Conservation (phyloP, 2,888 invertebrate genomes). For the Acanthoscelides obtectus region DNA sequence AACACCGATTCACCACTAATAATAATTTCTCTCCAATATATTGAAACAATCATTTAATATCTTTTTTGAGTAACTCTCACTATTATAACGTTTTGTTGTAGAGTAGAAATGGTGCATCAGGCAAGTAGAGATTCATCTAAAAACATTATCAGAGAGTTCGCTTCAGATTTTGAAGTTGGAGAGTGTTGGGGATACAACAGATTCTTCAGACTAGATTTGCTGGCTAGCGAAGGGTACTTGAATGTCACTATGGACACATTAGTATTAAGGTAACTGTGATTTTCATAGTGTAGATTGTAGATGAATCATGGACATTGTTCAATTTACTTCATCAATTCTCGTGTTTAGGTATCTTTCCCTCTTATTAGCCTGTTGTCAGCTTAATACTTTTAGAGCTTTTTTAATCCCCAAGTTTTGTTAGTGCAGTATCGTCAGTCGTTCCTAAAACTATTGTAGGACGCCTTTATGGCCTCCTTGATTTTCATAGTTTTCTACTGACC, state of each 20-base stretch:
- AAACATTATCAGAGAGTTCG: slow-evolving; percentile 91
- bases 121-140: slow-evolving; percentile 75
- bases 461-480: too few species aligned
- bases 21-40: too few species aligned
- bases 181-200: slow-evolving; percentile 97
- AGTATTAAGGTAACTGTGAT: slow-evolving; percentile 60
- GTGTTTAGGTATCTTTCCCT: too few species aligned
- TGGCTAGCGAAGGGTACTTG: slow-evolving; percentile 87
- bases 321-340: background rate
- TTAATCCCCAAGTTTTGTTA: too few species aligned
- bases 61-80: too few species aligned
- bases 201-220: slow-evolving; percentile 83
- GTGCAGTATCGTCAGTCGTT: too few species aligned
- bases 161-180: slow-evolving; percentile 92
- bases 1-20: too few species aligned
- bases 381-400: too few species aligned
- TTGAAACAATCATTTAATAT: too few species aligned
- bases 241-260: slow-evolving; percentile 80
- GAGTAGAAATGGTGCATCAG: slow-evolving; percentile 94
- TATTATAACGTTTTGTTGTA: slow-evolving; percentile 49
- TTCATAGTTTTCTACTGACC: too few species aligned
- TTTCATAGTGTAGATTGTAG: background rate
- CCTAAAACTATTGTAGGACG: too few species aligned
- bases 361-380: too few species aligned
- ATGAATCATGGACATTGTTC: background rate